Base-by-base conservation (phyloP, 2,888 invertebrate genomes). In the Brachynemurus nebulosus region DNA sequence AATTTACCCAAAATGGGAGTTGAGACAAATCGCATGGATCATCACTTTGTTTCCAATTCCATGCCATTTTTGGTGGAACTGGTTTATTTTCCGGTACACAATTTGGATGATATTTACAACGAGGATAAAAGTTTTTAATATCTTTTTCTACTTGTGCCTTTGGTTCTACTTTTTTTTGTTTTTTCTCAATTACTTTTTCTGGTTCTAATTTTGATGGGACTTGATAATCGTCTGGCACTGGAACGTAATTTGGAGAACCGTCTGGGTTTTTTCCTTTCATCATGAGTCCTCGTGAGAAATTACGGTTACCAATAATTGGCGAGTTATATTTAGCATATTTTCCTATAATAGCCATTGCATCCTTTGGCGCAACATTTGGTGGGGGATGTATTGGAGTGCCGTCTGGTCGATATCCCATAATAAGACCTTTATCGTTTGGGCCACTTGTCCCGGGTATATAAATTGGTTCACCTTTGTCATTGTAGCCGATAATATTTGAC, bases 401-500 rank as follows among this genome's bases (percentile, higher is more conserved):
- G 20, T 37, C 37, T 37, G 18, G 18, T n/a, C n/a, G 9, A 20
- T 37, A 37, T 19, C 37, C 37, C 18, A 37, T 37, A 11, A 37
- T 18, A 12, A 30, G 14, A 30, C 14, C 14, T 30, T 30, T 30
- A 11, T 30, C 30, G n/a, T n/a, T 14, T 3, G 14, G n/a, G n/a
- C 30, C 30, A 11, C 9, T 14, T 11, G n/a, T 14, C 11, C 30
- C 30, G n/a, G n/a, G 30, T 7, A n/a, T 14, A 11, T 12, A 30
- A 12, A 30, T 30, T 11, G 30, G 30, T 30, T n/a, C n/a, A 4
- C 30, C 30, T 4, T 30, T 14, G 14, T 14, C n/a, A 30, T n/a
- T 30, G n/a, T 14, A 30, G 14, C 30, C 30, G n/a, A 30, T 30
- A 12, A 30, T 14, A 30, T 30, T 30, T 12, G n/a, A 30, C 2